Conservation (phyloP, 2,113 vertebrate genomes). For the Lates calcarifer region DNA sequence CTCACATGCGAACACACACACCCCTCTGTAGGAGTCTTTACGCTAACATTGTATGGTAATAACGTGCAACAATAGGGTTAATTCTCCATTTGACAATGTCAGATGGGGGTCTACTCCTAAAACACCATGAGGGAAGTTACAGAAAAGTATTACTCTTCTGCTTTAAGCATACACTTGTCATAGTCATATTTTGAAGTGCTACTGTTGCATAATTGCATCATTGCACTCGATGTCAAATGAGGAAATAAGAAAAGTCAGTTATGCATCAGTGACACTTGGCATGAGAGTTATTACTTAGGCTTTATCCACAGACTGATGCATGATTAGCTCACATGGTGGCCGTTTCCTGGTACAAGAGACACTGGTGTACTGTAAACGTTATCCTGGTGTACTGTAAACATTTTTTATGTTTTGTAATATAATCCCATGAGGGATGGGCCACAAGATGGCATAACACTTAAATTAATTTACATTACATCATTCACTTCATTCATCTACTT, state of each 20-base stretch:
- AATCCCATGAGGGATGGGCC: not conserved
- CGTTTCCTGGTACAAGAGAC: not conserved
- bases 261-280: not conserved
- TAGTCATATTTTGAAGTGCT: too few species aligned
- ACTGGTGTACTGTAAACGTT: conserved; percentile 21
- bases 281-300: not conserved
- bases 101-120: not conserved
- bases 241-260: not conserved
- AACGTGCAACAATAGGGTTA: too few species aligned
- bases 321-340: not conserved
- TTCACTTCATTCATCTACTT: not conserved
- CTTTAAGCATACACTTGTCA: not conserved
- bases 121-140: not conserved
- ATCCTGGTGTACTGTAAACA: conserved; percentile 6
- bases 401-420: not conserved
- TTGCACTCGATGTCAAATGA: not conserved
- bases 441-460: not conserved
- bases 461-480: not conserved
- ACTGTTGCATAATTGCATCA: not conserved
- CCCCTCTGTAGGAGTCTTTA: not conserved
- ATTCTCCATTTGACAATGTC: too few species aligned
- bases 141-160: not conserved
- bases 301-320: not conserved
- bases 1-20: not conserved
- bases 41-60: not conserved